Evolutionary conservation across 2,888 invertebrate species (phyloP), one percentile per base, ranked within the genome.

Genomic region (Parascotia fuliginaria): DNA sequence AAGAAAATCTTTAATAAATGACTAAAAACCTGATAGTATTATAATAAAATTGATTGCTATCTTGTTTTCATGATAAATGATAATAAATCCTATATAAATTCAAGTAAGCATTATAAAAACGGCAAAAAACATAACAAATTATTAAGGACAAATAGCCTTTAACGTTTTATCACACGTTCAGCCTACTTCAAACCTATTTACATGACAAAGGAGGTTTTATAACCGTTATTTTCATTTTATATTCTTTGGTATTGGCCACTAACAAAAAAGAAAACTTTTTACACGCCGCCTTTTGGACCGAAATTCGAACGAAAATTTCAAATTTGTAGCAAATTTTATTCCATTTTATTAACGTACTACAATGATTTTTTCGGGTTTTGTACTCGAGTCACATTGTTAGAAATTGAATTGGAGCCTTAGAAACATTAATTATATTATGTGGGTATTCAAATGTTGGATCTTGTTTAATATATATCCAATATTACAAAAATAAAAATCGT

Each of bases 181-280:
- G 13, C 15, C 27, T 42, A 24, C 7, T 24, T 1, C n/a, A 9
- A 44, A 4, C 6, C n/a, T 43, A 58, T 63, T 50, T 45, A 50
- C 59, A 63, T 58, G 32, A 67, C 42, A 67, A 67, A 62, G 29
- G 16, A 42, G 37, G 54, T 48, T 63, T 47, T 16, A 34, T 2
- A 12, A 15, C 3, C 0, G 15, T 36, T 36, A 9, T 22, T 41
- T 24, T 42, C 27, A 58, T 47, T 62, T 50, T 51, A 31, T 58
- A 50, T 46, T 63, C 42, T 12, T 37, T 22, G 7, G 16, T 14
- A 5, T 24, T 40, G 42, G 37, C 29, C 45, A 11, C n/a, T n/a
- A n/a, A n/a, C 51, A 54, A 46, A 44, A 48, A 31, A 41, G n/a
- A 19, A 27, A 15, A 11, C 40, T 51, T 48, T 52, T 16, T 39